Evolutionary conservation across 2,888 invertebrate genomes (phyloP).

Genomic region (Drosophila koepferae): DNA sequence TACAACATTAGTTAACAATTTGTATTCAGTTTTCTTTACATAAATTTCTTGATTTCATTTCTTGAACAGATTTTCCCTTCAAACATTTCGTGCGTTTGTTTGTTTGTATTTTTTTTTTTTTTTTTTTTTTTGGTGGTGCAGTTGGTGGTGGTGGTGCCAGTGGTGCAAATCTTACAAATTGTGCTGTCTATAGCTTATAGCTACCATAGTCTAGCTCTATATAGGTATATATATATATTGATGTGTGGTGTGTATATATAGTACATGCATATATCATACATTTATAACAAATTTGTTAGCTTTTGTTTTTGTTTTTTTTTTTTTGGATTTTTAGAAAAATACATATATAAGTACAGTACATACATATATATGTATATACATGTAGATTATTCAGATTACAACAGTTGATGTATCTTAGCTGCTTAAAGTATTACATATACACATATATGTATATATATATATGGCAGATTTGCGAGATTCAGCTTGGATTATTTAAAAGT

Average conservation of each 20-base stretch:
- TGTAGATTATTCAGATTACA: neutral
- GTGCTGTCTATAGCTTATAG: slow-evolving; percentile 27
- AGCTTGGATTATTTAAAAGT: slow-evolving; percentile 18
- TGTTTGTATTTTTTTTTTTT: too few species aligned
- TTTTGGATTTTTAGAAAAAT: slow-evolving; percentile 9
- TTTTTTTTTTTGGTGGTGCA: slow-evolving; percentile 9
- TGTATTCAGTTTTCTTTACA: neutral
- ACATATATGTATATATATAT: slow-evolving; percentile 21
- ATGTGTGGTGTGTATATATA: slow-evolving; percentile 12
- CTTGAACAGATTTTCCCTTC: neutral
- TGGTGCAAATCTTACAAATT: slow-evolving; percentile 20
- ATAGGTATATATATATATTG: slow-evolving; percentile 1
- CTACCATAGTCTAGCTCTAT: slow-evolving; percentile 22
- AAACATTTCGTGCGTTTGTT: neutral
- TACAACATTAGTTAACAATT: slow-evolving; percentile 60
- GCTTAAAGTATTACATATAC: slow-evolving; percentile 32
- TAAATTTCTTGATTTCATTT: slow-evolving; percentile 6
- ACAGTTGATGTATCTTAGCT: neutral
- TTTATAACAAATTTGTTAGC: slow-evolving; percentile 8
- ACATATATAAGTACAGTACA: neutral
- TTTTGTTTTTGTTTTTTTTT: neutral
- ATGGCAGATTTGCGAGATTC: slow-evolving; percentile 71
- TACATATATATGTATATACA: neutral
- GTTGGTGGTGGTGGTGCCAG: slow-evolving; percentile 9
- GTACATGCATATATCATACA: slow-evolving; percentile 17